Percentiles rank a stretch among this genome's conserved stretches.
These are phyloP conservation scores for Clarias batrachus DNA, from an alignment of 2,113 vertebrate species.

Conservation along the genomic window DNA sequence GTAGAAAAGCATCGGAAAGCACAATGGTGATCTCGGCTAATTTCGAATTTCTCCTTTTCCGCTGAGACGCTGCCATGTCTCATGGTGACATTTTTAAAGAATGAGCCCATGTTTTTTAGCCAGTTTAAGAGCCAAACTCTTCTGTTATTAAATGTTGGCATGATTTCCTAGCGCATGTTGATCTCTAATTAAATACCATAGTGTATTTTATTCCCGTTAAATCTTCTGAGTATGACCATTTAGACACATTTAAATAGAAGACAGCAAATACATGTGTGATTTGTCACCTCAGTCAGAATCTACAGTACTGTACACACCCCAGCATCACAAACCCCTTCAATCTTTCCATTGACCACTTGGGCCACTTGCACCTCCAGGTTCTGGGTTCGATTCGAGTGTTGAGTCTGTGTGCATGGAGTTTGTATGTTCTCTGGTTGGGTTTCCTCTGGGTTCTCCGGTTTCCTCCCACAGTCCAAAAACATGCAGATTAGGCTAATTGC, in stretches of 20 bases:
- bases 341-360: neutral
- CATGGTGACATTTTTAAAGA: neutral
- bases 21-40: neutral
- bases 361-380: too few species aligned
- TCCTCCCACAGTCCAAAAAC: too few species aligned
- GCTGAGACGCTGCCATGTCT: constrained; percentile 10
- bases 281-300: neutral
- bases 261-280: neutral
- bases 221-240: neutral
- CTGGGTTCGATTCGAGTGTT: too few species aligned
- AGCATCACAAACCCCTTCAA: neutral
- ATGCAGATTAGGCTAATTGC: too few species aligned
- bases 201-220: neutral
- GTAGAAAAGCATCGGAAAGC: neutral
- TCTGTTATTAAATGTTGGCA: neutral
- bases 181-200: neutral
- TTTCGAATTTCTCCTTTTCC: constrained; percentile 11
- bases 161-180: neutral
- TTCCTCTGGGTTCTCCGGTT: too few species aligned
- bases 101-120: neutral
- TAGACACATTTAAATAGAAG: neutral
- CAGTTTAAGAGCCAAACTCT: neutral
- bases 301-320: neutral
- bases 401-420: too few species aligned
- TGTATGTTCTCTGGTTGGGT: too few species aligned